Base-by-base conservation (phyloP, 2,888 invertebrate species). In the Rhimphoctona megacephalus region DNA sequence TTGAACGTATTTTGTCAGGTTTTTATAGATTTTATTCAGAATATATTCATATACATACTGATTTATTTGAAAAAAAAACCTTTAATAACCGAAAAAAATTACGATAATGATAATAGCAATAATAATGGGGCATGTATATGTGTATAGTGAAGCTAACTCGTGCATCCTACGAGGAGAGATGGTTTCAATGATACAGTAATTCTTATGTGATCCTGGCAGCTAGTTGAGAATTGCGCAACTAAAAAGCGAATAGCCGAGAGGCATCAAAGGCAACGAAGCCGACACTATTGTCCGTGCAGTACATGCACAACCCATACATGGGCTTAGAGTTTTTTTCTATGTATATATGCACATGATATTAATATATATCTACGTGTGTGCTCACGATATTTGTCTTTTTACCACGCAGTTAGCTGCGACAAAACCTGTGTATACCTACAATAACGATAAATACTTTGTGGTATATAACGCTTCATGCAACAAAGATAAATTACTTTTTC, bases 141-240 rank as follows among this genome's bases (percentile, higher is more conserved):
- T n/a, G n/a, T 73, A 30, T 46, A 30, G 52, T 19, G 46, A 43
- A 52, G 39, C 54, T 74, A 33, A 64, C 43, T 43, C 67, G 74
- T 36, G 72, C 79, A 61, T 86, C 69, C 52, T 69, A 81, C 72
- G 67, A 86, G 43, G 66, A 57, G 25, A 70, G 57, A 57, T 54
- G 25, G 49, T 52, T 43, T 49, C 72, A 57, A 83, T 72, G 76
- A 69, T 82, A 82, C 67, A 69, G 81, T 86, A 80, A 86, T 83
- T 86, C 80, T 86, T 86, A 86, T 83, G 86, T 86, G 83, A 86
- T 86, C 81, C 77, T 81, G 83, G 67, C 80, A 76, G 83, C 73
- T 77, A 66, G 76, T 39, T 39, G 66, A 67, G 83, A 83, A 86
- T 86, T 83, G 86, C 81, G 83, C 80, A 83, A 86, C 81, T 30